Percentiles rank a stretch among this genome's conserved stretches.
Conservation (phyloP, 1,140 invertebrate species). For the Drosophila quadrilineata region DNA sequence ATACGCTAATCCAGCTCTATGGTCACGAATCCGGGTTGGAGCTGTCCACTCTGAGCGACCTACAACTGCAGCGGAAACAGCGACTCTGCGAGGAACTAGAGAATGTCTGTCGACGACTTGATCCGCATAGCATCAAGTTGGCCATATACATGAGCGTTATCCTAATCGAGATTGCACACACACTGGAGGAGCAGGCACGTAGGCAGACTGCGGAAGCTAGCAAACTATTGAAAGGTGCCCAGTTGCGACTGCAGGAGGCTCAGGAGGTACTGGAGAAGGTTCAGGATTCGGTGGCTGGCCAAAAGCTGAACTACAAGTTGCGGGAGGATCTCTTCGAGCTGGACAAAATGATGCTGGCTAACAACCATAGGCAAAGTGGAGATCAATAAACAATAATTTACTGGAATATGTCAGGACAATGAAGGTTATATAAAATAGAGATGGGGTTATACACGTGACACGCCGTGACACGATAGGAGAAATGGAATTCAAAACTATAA, state of each 20-base stretch:
- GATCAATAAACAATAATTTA: slow-evolving; percentile 5
- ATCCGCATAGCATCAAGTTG: slow-evolving; percentile 87
- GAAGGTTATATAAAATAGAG: too few relatives aligned
- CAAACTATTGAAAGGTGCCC: slow-evolving; percentile 25
- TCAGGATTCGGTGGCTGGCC: slow-evolving; percentile 64
- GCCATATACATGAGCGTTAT: slow-evolving; percentile 88
- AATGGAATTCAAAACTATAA: too few relatives aligned
- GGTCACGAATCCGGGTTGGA: slow-evolving; percentile 85
- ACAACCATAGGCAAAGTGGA: slow-evolving; percentile 5
- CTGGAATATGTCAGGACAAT: neutral
- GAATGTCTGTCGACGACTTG: slow-evolving; percentile 84
- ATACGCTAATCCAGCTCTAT: slow-evolving; percentile 90
- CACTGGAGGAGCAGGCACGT: slow-evolving; percentile 83
- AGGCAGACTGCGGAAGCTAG: slow-evolving; percentile 62
- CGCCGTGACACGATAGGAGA: too few relatives aligned
- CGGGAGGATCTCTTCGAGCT: slow-evolving; percentile 49
- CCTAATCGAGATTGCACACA: slow-evolving; percentile 86
- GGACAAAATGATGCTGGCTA: slow-evolving; percentile 44
- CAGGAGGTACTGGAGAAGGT: slow-evolving; percentile 62
- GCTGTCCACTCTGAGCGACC: slow-evolving; percentile 82
- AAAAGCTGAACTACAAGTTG: slow-evolving; percentile 62
- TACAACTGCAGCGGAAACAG: slow-evolving; percentile 85
- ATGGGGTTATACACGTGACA: too few relatives aligned
- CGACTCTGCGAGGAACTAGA: slow-evolving; percentile 87
- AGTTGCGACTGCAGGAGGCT: slow-evolving; percentile 52